Conservation (phyloP, 2,113 vertebrate species). For the Menura novaehollandiae region DNA sequence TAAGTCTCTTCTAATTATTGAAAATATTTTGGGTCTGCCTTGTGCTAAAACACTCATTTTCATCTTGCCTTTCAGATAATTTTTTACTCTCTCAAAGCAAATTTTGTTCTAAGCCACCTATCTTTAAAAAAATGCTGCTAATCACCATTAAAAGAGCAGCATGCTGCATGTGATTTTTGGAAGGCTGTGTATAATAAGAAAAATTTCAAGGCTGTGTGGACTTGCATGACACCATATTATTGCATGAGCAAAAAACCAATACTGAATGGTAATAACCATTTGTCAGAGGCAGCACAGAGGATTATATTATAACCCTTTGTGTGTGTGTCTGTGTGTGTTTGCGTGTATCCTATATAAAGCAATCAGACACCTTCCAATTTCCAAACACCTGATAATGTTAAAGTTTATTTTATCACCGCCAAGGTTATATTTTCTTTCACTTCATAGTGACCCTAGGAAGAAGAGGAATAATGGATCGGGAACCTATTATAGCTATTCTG, state of each 20-base stretch:
- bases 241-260: slow-evolving; percentile 32
- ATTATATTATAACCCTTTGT: slow-evolving; percentile 16
- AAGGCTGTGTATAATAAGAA: not conserved
- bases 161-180: not conserved
- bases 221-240: slow-evolving; percentile 38
- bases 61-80: not conserved
- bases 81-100: not conserved
- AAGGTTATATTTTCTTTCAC: slow-evolving; percentile 58
- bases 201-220: slow-evolving; percentile 43
- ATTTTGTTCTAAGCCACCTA: slow-evolving; percentile 16
- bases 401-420: slow-evolving; percentile 62
- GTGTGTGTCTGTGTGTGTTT: not conserved
- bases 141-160: not conserved
- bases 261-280: slow-evolving; percentile 33
- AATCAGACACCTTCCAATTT: slow-evolving; percentile 53
- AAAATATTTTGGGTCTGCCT: slow-evolving; percentile 47
- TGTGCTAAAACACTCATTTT: not conserved
- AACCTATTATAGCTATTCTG: slow-evolving; percentile 62
- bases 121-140: not conserved
- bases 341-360: slow-evolving; percentile 20
- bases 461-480: slow-evolving; percentile 36
- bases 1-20: slow-evolving; percentile 41
- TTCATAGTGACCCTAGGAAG: slow-evolving; percentile 57
- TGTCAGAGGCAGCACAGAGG: not conserved
- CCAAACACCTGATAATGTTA: slow-evolving; percentile 42